Percentiles rank a stretch among this genome's conserved stretches.
Conservation (phyloP, 2,888 invertebrate genomes). For the Coelinius sp. region DNA sequence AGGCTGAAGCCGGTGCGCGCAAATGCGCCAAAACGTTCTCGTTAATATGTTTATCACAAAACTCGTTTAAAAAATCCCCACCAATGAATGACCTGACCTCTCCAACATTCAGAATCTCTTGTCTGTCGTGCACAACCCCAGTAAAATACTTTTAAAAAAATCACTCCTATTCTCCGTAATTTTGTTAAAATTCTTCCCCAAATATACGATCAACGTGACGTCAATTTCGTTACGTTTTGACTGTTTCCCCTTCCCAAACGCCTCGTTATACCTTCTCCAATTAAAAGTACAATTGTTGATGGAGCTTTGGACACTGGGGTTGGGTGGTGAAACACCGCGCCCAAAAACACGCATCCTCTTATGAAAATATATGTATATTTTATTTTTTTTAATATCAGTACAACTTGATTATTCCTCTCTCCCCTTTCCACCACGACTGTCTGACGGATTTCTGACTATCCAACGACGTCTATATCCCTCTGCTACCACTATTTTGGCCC, state of each 20-base stretch:
- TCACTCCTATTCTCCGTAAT: too few species aligned
- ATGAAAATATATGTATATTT: too few species aligned
- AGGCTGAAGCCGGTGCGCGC: constrained; percentile 56
- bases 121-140: too few species aligned
- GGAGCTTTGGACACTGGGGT: constrained; percentile 43
- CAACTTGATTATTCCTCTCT: constrained; percentile 17
- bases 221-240: not conserved
- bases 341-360: constrained; percentile 70
- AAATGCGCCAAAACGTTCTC: constrained; percentile 22
- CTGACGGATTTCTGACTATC: constrained; percentile 25
- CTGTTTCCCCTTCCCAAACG: not conserved
- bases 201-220: not conserved
- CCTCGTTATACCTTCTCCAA: constrained; percentile 35
- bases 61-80: constrained; percentile 5
- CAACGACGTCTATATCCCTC: constrained; percentile 17
- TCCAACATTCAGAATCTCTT: too few species aligned
- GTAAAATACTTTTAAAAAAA: too few species aligned
- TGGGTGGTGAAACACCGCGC: constrained; percentile 67
- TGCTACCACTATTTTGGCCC: not conserved
- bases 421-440: constrained; percentile 6
- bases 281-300: constrained; percentile 39
- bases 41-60: not conserved
- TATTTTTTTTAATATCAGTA: constrained; percentile 10
- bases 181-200: too few species aligned
- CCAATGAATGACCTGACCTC: too few species aligned